Conservation (phyloP, 1,140 invertebrate species). For the Triops cancriformis region DNA sequence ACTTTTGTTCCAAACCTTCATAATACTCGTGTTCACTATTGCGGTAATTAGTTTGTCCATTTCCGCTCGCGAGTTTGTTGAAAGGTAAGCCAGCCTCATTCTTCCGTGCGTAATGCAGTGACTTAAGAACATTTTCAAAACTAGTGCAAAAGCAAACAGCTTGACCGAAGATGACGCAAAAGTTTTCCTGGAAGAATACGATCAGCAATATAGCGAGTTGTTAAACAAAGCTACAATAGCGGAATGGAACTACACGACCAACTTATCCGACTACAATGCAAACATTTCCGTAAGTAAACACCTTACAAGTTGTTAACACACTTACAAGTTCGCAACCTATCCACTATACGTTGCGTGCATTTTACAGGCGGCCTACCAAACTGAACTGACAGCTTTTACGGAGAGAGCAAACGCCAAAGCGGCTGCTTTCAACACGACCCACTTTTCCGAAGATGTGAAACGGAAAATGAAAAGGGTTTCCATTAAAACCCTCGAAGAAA, state of each 20-base stretch:
- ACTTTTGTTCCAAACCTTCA: background rate
- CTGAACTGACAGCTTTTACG: slow-evolving; percentile 27
- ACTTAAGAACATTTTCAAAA: background rate
- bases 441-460: slow-evolving; percentile 32
- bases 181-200: slow-evolving; percentile 32
- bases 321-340: background rate
- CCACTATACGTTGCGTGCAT: background rate
- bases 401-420: slow-evolving; percentile 30
- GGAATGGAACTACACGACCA: slow-evolving; percentile 36
- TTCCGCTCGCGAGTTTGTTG: background rate
- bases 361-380: slow-evolving; percentile 24
- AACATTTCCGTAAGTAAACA: slow-evolving; percentile 30
- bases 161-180: slow-evolving; percentile 32
- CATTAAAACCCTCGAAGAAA: slow-evolving; percentile 30
- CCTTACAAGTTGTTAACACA: background rate
- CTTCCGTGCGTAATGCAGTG: background rate
- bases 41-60: background rate
- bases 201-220: slow-evolving; percentile 29
- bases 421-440: slow-evolving; percentile 31
- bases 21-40: background rate
- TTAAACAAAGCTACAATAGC: slow-evolving; percentile 30
- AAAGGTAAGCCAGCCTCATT: background rate
- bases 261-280: slow-evolving; percentile 34
- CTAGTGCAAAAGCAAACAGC: slow-evolving; percentile 20
- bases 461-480: slow-evolving; percentile 31